These are phyloP conservation scores for Rhopalosiphum nymphaeae DNA, from an alignment of 2,888 invertebrate species.

Conservation along the genomic window DNA sequence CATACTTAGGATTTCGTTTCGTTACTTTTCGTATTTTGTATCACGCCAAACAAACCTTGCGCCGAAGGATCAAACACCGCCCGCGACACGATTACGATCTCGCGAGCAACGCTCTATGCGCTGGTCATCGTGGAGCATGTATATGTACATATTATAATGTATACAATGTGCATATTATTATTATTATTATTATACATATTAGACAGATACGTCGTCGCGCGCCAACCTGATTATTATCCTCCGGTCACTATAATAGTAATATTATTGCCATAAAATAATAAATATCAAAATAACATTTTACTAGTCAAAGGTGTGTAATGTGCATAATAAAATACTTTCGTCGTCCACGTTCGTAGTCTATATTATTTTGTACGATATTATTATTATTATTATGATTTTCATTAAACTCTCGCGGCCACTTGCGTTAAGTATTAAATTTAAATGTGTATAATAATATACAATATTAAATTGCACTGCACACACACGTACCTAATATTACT, in stretches of 20 bases:
- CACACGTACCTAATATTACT: not conserved
- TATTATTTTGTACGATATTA: not conserved
- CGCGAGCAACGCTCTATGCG: not conserved
- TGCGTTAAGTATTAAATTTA: not conserved
- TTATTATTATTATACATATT: slow-evolving; percentile 1
- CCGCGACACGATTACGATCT: not conserved
- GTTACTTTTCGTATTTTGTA: not conserved
- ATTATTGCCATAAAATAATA: not conserved
- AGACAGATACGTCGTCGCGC: not conserved
- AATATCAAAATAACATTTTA: not conserved
- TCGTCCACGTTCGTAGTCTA: not conserved
- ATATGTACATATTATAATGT: not conserved
- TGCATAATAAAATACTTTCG: not conserved
- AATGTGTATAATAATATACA: not conserved
- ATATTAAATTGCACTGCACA: not conserved
- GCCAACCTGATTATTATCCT: slow-evolving; percentile 15
- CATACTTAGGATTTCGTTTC: not conserved
- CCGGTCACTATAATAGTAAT: not conserved
- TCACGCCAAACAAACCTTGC: not conserved
- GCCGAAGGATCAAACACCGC: slow-evolving; percentile 26
- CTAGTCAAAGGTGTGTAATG: not conserved
- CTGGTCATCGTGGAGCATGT: not conserved
- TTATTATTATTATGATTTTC: not conserved
- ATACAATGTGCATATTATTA: not conserved
- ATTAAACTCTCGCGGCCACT: not conserved